These are phyloP conservation scores for Luehdorfia chinensis DNA, from an alignment of 1,140 invertebrate species.

Conservation along the genomic window DNA sequence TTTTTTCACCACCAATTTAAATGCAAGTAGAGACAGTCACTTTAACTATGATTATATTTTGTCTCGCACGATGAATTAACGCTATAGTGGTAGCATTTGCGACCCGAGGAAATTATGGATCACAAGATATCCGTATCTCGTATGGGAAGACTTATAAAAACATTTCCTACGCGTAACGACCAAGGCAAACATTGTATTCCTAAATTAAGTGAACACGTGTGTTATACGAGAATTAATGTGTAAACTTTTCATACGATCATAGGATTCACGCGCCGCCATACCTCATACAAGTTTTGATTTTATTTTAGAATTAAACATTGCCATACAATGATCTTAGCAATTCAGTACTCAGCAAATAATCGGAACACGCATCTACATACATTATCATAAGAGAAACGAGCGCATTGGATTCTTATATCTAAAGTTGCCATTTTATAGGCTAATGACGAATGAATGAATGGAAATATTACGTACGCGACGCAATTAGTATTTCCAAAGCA, in stretches of 20 bases:
- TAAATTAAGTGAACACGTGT: conserved; percentile 15
- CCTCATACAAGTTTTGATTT: not conserved
- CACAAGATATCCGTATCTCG: not conserved
- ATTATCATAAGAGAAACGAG: conserved; percentile 7
- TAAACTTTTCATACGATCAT: not conserved
- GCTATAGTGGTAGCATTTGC: conserved; percentile 53
- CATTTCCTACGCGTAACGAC: conserved; percentile 4
- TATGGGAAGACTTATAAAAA: conserved; percentile 8
- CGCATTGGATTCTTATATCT: conserved; percentile 4
- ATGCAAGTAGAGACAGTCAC: conserved; percentile 66
- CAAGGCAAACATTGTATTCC: conserved; percentile 11
- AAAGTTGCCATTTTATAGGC: no score
- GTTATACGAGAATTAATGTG: conserved; percentile 1
- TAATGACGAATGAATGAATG: no score
- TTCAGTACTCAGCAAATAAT: not conserved
- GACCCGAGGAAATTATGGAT: not conserved
- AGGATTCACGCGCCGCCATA: not conserved
- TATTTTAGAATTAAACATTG: no score
- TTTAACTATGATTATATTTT: conserved; percentile 26
- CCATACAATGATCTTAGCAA: no score
- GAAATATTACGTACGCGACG: no score
- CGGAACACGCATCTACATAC: no score
- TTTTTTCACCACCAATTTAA: conserved; percentile 41
- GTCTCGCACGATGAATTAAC: conserved; percentile 28
- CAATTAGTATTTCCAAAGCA: not conserved